A percentile compares a stretch with the other conserved stretches of the same genome.
Evolutionary conservation across 2,113 vertebrate species (phyloP).

Genomic region (Rutilus rutilus): DNA sequence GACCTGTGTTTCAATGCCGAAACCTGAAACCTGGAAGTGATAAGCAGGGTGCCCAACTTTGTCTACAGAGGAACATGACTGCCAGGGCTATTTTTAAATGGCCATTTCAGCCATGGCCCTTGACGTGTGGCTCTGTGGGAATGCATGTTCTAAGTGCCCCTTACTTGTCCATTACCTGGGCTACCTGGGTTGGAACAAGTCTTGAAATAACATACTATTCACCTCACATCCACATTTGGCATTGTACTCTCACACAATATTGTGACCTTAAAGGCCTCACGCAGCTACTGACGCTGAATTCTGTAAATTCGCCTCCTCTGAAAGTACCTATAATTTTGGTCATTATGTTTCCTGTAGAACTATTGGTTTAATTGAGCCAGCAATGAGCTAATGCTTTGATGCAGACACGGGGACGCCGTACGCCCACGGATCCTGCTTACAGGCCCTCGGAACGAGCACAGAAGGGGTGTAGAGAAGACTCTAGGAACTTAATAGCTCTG

Average conservation of each 20-base stretch:
- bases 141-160: not conserved
- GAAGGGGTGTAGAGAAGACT: conserved; percentile 18
- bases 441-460: conserved; percentile 29
- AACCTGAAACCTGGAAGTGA: not conserved
- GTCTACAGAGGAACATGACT: not conserved
- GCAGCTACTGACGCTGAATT: conserved; percentile 41
- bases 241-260: conserved; percentile 40
- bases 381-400: conserved; percentile 54
- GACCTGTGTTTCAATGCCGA: not conserved
- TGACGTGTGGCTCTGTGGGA: conserved; percentile 17
- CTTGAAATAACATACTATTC: conserved; percentile 6
- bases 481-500: conserved; percentile 52
- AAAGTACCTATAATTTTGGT: conserved; percentile 59
- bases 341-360: conserved; percentile 56
- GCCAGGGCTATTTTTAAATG: conserved; percentile 1
- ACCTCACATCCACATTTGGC: conserved; percentile 22
- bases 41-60: not conserved
- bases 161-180: conserved; percentile 15
- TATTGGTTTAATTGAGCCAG: conserved; percentile 57
- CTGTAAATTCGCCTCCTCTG: conserved; percentile 41
- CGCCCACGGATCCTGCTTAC: not conserved
- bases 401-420: not conserved
- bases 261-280: conserved; percentile 48
- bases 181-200: conserved; percentile 2
- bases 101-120: not conserved